Conservation (phyloP, 1,140 invertebrate genomes). For the Phortica variegata region DNA sequence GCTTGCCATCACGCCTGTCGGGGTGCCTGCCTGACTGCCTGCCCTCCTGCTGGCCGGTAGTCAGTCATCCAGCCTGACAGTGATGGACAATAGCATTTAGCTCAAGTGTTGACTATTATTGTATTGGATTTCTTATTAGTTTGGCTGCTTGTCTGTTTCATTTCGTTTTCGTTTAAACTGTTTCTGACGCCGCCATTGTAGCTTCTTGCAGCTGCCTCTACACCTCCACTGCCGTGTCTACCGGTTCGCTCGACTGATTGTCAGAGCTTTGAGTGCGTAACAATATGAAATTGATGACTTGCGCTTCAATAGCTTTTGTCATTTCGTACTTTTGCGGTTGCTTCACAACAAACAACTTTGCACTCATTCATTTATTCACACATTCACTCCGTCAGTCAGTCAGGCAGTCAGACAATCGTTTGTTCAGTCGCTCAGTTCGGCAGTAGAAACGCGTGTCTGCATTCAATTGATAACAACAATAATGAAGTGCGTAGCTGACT, state of each 20-base stretch:
- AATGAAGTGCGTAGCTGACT: constrained; percentile 40
- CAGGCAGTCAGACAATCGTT: constrained; percentile 11
- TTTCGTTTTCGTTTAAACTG: not conserved
- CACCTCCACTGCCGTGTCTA: not conserved
- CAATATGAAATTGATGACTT: constrained; percentile 55
- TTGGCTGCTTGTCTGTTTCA: constrained; percentile 14
- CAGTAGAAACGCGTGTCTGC: constrained; percentile 40
- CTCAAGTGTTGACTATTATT: constrained; percentile 3
- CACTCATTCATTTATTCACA: constrained; percentile 15
- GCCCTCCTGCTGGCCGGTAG: constrained; percentile 10
- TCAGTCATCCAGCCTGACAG: too few species aligned
- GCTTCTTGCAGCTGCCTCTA: too few species aligned
- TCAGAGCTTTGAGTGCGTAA: constrained; percentile 45
- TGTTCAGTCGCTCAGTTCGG: constrained; percentile 8
- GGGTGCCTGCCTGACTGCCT: not conserved
- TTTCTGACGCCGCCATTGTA: too few species aligned
- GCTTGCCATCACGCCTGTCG: too few species aligned
- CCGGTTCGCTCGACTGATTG: constrained; percentile 2
- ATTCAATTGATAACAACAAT: constrained; percentile 48
- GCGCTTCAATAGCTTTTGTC: constrained; percentile 47
- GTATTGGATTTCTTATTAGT: constrained; percentile 38
- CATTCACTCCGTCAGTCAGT: constrained; percentile 20
- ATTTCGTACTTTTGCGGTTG: constrained; percentile 32
- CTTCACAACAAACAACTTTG: not conserved
- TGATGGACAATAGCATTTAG: constrained; percentile 9